These are phyloP conservation scores for Megamerina dolium DNA, from an alignment of 2,888 invertebrate species.

Conservation along the genomic window DNA sequence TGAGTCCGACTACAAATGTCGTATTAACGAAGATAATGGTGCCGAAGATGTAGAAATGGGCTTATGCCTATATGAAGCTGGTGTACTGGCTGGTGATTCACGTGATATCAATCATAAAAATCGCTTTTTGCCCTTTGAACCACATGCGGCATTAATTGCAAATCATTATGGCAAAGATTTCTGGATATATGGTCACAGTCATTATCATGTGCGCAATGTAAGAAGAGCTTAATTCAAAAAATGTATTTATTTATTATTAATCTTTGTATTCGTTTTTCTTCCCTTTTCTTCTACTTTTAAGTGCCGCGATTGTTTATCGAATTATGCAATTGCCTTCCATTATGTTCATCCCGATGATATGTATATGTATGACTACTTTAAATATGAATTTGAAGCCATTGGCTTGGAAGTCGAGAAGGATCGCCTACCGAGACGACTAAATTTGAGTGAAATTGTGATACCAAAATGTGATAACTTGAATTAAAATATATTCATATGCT, in stretches of 20 bases:
- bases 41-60: conserved; percentile 53
- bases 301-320: conserved; percentile 71
- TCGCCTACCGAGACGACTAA: conserved; percentile 21
- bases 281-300: conserved; percentile 5
- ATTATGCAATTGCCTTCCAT: conserved; percentile 90
- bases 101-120: conserved; percentile 79
- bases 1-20: conserved; percentile 52
- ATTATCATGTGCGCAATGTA: conserved; percentile 72
- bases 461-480: conserved; percentile 27
- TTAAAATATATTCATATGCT: no score
- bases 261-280: not conserved
- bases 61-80: conserved; percentile 66
- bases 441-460: conserved; percentile 22
- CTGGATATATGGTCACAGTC: conserved; percentile 87
- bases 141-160: conserved; percentile 85
- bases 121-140: conserved; percentile 88
- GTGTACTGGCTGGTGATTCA: conserved; percentile 81
- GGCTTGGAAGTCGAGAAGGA: conserved; percentile 12
- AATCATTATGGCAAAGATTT: conserved; percentile 68
- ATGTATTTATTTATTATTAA: not conserved
- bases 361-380: conserved; percentile 28
- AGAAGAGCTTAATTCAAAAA: conserved; percentile 39
- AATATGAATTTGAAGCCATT: conserved; percentile 21
- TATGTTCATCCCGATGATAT: conserved; percentile 58
- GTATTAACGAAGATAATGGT: conserved; percentile 51